Percentiles rank a stretch among this genome's conserved stretches.
phyloP scores from a whole-genome alignment of 1,140 invertebrate genomes.

The Eurosta solidaginis region DNA sequence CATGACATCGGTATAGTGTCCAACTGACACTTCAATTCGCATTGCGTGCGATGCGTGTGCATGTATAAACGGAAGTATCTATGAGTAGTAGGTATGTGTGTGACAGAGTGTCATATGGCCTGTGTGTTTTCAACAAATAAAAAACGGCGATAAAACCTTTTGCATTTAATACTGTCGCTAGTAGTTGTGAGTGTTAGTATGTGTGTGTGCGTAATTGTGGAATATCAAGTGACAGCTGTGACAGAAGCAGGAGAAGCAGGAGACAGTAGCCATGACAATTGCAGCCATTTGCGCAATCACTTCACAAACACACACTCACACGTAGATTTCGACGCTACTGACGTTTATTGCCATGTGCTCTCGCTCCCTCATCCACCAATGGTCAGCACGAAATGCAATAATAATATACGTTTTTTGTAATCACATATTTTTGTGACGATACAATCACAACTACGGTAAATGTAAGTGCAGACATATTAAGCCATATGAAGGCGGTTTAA shows the following conservation, averaged over 20 bases:
- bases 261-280: constrained; percentile 2
- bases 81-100: not conserved
- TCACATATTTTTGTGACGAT: no score
- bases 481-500: no score
- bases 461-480: no score
- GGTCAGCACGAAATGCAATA: no score
- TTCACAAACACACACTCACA: no score
- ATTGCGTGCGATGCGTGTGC: not conserved
- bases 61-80: not conserved
- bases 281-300: not conserved
- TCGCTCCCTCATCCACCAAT: no score
- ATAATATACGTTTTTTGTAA: no score
- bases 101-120: not conserved
- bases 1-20: no score
- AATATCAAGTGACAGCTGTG: constrained; percentile 7
- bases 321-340: no score
- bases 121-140: constrained; percentile 20
- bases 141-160: not conserved
- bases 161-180: not conserved
- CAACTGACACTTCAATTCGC: not conserved
- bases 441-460: no score
- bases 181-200: not conserved
- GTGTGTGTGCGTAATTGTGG: no score
- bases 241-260: not conserved
- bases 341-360: no score